These are phyloP conservation scores for Lumbricus terrestris DNA, from an alignment of 2,888 invertebrate genomes.

Conservation along the genomic window DNA sequence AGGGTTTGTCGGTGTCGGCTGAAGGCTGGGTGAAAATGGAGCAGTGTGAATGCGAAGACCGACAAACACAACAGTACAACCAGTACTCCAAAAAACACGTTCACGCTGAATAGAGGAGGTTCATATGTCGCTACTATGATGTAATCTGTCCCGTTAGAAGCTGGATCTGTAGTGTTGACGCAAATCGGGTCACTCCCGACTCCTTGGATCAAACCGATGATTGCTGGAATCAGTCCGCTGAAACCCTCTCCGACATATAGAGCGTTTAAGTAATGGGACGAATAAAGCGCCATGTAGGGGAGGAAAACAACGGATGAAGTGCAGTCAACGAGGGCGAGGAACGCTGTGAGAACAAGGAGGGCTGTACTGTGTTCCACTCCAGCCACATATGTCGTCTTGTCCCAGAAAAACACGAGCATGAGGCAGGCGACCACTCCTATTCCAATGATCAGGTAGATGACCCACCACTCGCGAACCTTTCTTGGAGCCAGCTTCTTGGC, in stretches of 20 bases:
- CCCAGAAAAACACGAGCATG: constrained; percentile 62
- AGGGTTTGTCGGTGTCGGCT: not conserved
- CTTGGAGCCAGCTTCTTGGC: constrained; percentile 34
- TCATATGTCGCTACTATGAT: constrained; percentile 46
- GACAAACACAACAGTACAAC: constrained; percentile 69
- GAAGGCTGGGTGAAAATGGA: constrained; percentile 60
- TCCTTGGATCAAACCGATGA: constrained; percentile 24
- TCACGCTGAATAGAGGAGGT: constrained; percentile 68
- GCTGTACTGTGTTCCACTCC: constrained; percentile 56
- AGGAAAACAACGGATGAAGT: constrained; percentile 83
- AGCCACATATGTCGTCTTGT: constrained; percentile 64
- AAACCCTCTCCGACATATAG: constrained; percentile 71
- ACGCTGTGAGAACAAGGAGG: constrained; percentile 69
- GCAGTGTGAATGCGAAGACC: constrained; percentile 67
- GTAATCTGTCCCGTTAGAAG: constrained; percentile 25
- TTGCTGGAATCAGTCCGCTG: constrained; percentile 70
- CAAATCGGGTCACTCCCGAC: constrained; percentile 60
- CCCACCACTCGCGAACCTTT: constrained; percentile 51
- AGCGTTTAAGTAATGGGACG: constrained; percentile 73
- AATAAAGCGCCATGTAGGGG: constrained; percentile 74
- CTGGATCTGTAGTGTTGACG: constrained; percentile 46
- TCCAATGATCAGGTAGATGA: constrained; percentile 60
- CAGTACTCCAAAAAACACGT: constrained; percentile 69
- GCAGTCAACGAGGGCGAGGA: constrained; percentile 75
- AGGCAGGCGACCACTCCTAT: constrained; percentile 60